phyloP scores from a whole-genome alignment of 1,140 invertebrate species.

The Paraescarpia echinospica region DNA sequence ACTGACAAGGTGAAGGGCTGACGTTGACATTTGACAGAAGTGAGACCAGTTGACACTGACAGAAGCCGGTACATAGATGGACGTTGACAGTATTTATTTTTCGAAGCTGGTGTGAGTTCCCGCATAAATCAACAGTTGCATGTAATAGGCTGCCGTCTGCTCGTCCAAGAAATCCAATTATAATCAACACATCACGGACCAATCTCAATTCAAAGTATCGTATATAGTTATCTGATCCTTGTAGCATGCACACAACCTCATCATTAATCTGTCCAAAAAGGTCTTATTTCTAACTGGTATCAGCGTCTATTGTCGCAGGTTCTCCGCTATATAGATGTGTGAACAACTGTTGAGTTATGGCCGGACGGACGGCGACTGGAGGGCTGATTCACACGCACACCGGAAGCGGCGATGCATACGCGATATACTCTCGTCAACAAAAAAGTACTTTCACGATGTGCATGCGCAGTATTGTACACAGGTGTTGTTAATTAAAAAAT shows the following conservation, averaged over 20 bases:
- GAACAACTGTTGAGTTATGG: neutral
- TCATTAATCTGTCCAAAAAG: neutral
- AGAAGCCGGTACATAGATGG: too few relatives aligned
- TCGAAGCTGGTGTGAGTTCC: neutral
- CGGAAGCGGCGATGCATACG: neutral
- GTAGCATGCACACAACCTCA: neutral
- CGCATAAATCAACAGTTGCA: neutral
- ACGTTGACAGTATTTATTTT: neutral
- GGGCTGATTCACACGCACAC: neutral
- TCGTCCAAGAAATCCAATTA: too few relatives aligned
- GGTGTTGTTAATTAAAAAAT: too few relatives aligned
- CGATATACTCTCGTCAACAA: neutral
- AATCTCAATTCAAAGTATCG: too few relatives aligned
- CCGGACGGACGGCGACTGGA: neutral
- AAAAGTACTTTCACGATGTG: neutral
- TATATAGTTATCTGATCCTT: too few relatives aligned
- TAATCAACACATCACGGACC: too few relatives aligned
- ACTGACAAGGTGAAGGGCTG: neutral
- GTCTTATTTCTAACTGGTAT: neutral
- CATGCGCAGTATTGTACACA: too few relatives aligned
- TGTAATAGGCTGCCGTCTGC: too few relatives aligned
- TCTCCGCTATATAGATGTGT: neutral
- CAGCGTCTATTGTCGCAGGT: neutral
- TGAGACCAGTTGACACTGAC: too few relatives aligned
- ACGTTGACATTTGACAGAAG: too few relatives aligned